These are phyloP conservation scores for Myioborus melanocephalus DNA, from an alignment of 2,797 vertebrate genomes.

Conservation along the genomic window DNA sequence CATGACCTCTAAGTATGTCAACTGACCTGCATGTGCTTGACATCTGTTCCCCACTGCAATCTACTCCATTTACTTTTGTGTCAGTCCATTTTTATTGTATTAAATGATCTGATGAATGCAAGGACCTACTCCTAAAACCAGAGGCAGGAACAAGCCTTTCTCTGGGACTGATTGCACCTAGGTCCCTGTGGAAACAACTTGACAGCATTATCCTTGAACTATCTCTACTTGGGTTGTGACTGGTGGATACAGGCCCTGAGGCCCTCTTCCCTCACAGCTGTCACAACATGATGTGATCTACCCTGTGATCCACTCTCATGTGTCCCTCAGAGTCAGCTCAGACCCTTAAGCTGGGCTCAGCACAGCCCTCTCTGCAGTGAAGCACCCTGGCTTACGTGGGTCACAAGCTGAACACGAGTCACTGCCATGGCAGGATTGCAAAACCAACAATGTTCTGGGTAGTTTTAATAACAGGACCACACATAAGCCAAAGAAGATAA, in stretches of 20 bases:
- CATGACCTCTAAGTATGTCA: not conserved
- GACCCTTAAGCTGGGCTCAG: accelerated
- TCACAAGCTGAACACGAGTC: not conserved
- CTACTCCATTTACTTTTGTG: not conserved
- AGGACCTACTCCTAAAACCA: not conserved
- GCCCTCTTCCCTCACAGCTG: not conserved
- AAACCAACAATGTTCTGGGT: not conserved
- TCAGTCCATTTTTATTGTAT: not conserved
- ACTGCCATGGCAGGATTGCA: not conserved
- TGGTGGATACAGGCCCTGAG: not conserved
- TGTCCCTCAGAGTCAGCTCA: not conserved
- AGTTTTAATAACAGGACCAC: not conserved
- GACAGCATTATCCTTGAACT: not conserved
- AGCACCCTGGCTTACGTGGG: not conserved
- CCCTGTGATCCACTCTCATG: not conserved
- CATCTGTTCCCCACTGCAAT: not conserved
- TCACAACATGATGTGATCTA: not conserved
- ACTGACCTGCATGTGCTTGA: not conserved
- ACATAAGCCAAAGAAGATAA: not conserved
- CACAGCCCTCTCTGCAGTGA: not conserved
- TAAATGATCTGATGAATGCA: not conserved
- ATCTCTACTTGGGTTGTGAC: not conserved
- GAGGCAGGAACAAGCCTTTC: not conserved
- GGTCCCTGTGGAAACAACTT: not conserved
- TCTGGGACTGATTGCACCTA: not conserved